Base-by-base conservation (phyloP, 2,797 vertebrate genomes). In the Clangula hyemalis region DNA sequence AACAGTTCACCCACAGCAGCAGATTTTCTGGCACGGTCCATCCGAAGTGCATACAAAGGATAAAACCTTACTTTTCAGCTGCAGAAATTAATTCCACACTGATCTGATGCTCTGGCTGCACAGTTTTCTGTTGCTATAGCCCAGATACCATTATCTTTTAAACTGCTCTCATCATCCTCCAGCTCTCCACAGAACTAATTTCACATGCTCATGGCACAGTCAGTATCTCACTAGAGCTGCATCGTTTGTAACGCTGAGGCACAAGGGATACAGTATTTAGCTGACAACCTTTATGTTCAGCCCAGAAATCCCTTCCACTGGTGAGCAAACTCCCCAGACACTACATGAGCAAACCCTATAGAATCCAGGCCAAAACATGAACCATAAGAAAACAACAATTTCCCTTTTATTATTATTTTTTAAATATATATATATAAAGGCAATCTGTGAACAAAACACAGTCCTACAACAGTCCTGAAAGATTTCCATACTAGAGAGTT, bases 1-100 rank as follows among this genome's bases (percentile, higher is more conserved):
- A 77, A 90, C 78, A 61, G 64, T 80, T 92, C 87, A 89, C 88
- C 93, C 68, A 93, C 82, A 94, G 92, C 89, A 93, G 92, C 88
- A 87, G n/a, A 87, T 97, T 87, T 95, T 87, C 84, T 92, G 66
- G 64, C 27, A n/a, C 39, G 39, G 32, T 66, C 94, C 77, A 79
- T 95, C 86, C 18, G 4, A 92, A 90, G 78, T 38, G 81, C 57
- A 34, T 70, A 72, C 68, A 61, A 82, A 86, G 74, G 89, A 89
- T 89, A 89, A 90, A 92, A 87, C 85, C 84, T 74, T 81, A 64
- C 72, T 87, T 94, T 64, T 85, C 69, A 71, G 74, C 81, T 87
- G 89, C 74, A 71, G 69, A 85, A 68, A 54, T 95, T 94, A 82
- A 92, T 81, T 91, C 88, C 39, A 41, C 51, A 28, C 36, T 74